Percentiles rank a stretch among this genome's conserved stretches.
phyloP scores from a whole-genome alignment of 2,797 vertebrate genomes.

The Ctenochaetus hawaiiensis region DNA sequence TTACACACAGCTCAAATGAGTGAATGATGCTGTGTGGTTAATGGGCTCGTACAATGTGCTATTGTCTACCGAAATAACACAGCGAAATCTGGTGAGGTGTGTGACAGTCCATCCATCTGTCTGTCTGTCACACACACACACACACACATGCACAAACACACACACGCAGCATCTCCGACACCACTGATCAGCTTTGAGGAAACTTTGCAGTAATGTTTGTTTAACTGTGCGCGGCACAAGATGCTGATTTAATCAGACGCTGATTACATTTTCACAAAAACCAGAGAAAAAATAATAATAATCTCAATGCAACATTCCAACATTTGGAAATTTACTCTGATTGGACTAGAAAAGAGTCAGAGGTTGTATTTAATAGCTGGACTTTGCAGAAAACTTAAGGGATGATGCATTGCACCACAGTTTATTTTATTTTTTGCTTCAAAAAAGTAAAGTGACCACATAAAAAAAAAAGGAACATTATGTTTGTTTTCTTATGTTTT shows the following conservation, averaged over 20 bases:
- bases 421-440: background rate
- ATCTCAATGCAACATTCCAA: slow-evolving; percentile 17
- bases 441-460: slow-evolving; percentile 11
- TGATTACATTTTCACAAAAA: slow-evolving; percentile 42
- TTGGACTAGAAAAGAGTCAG: slow-evolving; percentile 12
- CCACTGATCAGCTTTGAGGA: slow-evolving; percentile 51
- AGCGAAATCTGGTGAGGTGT: slow-evolving; percentile 56
- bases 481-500: slow-evolving; percentile 1
- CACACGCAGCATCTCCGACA: slow-evolving; percentile 32
- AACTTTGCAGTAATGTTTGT: slow-evolving; percentile 10
- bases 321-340: slow-evolving; percentile 39
- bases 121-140: slow-evolving; percentile 39
- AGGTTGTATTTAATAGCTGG: slow-evolving; percentile 25
- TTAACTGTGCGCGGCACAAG: slow-evolving; percentile 6
- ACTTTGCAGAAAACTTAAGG: slow-evolving; percentile 18
- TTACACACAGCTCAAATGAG: slow-evolving; percentile 58
- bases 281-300: slow-evolving; percentile 14
- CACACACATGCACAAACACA: too few species aligned
- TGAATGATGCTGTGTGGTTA: slow-evolving; percentile 60
- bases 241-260: slow-evolving; percentile 40
- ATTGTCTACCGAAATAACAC: slow-evolving; percentile 62
- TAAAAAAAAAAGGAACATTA: background rate
- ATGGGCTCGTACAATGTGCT: slow-evolving; percentile 63
- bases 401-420: slow-evolving; percentile 25
- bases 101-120: slow-evolving; percentile 54